A percentile compares a stretch with the other conserved stretches of the same genome.
Evolutionary conservation across 2,113 vertebrate species (phyloP).

Genomic region (Sylvia atricapilla): DNA sequence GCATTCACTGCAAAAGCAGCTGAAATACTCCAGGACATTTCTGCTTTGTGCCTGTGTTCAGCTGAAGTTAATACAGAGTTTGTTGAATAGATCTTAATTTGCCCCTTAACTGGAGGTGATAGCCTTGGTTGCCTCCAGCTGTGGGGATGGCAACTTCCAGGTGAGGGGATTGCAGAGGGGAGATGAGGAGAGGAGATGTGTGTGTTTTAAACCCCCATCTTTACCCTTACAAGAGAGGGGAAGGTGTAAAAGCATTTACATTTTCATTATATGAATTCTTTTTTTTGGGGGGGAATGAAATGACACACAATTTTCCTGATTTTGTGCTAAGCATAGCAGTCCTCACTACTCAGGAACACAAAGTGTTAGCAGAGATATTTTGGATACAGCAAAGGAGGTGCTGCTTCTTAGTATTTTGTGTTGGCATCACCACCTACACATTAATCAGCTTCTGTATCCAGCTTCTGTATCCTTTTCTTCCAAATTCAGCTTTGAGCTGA

Average conservation of each 20-base stretch:
- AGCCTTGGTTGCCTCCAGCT: neutral
- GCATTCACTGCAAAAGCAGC: neutral
- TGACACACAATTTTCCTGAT: neutral
- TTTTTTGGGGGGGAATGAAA: neutral
- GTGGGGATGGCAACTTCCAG: neutral
- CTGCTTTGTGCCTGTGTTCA: neutral
- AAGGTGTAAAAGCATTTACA: neutral
- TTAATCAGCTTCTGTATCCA: neutral
- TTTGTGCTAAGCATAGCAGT: neutral
- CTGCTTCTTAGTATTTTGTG: neutral
- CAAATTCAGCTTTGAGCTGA: neutral
- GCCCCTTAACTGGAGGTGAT: neutral
- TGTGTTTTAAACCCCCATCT: neutral
- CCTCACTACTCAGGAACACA: neutral
- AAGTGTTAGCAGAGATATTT: neutral
- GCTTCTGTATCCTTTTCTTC: neutral
- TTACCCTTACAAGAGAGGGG: neutral
- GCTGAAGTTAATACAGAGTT: neutral
- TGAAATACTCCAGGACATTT: neutral
- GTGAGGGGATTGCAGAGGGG: neutral
- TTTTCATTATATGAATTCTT: neutral
- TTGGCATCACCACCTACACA: neutral
- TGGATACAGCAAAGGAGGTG: neutral
- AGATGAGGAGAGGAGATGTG: accelerated
- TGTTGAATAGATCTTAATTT: neutral